Evolutionary conservation across 2,113 vertebrate species (phyloP), one percentile per base, ranked within the genome.

Genomic region (Eolophus roseicapilla): DNA sequence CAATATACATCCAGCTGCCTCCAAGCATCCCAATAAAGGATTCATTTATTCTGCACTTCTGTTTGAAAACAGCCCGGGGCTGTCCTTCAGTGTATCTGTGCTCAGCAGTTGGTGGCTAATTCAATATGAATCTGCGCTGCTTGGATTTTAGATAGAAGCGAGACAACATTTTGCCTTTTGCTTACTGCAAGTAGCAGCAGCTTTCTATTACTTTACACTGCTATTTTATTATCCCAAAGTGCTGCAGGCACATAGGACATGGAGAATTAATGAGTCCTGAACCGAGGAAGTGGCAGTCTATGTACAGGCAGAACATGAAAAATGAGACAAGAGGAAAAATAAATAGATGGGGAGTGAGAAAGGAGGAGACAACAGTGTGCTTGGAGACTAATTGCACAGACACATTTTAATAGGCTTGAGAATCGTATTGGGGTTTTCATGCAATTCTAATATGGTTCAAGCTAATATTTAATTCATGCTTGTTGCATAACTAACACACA

Each of bases 41-140:
- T 90, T 94, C 78, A 93, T 79, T 88, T 82, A 87, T 71, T 53
- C 79, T 87, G 86, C 55, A 44, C 65, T 94, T 90, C 93, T 94
- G 87, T 96, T 95, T 92, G 92, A 77, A 95, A 94, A 95, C 90
- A 95, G 94, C 95, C 95, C 2, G 14, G n/a, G 87, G 95, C 92
- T 93, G 85, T 90, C 82, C 93, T 87, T 92, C 93, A 35, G 0
- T 27, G n/a, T 63, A 64, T 83, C 83, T 11, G 6, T 24, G 41
- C 64, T 92, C 78, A 91, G 93, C 87, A 91, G 75, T 49, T 82
- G 87, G 78, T 3, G 24, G 90, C 67, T 94, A 88, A 90, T 94
- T 82, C 93, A 69, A 13, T 65, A 86, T 13, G 67, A 93, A 91
- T 69, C 87, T 65, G 59, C 67, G 43, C 28, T 29, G 74, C 82